Evolutionary conservation across 1,140 invertebrate species (phyloP).

Genomic region (Andrena cerasifolii): DNA sequence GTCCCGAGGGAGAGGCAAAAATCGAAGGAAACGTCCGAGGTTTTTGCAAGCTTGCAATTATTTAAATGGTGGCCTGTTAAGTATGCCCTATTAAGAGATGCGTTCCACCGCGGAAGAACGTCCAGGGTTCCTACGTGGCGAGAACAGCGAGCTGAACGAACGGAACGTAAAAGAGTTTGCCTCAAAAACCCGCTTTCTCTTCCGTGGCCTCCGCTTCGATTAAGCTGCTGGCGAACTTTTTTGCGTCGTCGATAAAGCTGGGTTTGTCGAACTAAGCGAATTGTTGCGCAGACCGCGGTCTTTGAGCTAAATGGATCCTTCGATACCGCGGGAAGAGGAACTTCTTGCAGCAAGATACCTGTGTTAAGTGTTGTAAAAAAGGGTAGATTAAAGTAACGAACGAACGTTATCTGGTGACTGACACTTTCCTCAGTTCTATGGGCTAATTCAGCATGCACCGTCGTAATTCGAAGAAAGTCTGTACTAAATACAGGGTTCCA

Average conservation of each 20-base stretch:
- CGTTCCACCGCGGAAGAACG: not conserved
- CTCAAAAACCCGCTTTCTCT: not conserved
- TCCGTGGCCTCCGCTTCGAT: not conserved
- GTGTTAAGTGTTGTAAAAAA: not conserved
- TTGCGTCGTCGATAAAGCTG: not conserved
- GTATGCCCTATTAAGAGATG: not conserved
- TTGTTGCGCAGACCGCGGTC: constrained; percentile 15
- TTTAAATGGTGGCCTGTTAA: constrained; percentile 28
- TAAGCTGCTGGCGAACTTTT: constrained; percentile 12
- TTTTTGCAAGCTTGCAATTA: constrained; percentile 37
- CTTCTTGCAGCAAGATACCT: not conserved
- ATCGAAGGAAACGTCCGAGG: constrained; percentile 3
- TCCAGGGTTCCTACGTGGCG: not conserved
- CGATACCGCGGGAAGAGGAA: not conserved
- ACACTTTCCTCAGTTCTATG: not conserved
- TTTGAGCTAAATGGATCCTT: constrained; percentile 3
- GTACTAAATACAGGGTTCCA: too few species aligned
- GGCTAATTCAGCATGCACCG: not conserved
- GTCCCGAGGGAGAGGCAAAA: not conserved
- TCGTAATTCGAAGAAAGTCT: not conserved
- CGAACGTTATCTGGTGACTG: not conserved
- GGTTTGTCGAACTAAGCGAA: constrained; percentile 6
- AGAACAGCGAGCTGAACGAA: not conserved
- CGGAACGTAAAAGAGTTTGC: not conserved
- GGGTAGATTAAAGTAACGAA: not conserved